Evolutionary conservation across 2,113 vertebrate species (phyloP), one percentile per base, ranked within the genome.

Genomic region (Tringa solitaria): DNA sequence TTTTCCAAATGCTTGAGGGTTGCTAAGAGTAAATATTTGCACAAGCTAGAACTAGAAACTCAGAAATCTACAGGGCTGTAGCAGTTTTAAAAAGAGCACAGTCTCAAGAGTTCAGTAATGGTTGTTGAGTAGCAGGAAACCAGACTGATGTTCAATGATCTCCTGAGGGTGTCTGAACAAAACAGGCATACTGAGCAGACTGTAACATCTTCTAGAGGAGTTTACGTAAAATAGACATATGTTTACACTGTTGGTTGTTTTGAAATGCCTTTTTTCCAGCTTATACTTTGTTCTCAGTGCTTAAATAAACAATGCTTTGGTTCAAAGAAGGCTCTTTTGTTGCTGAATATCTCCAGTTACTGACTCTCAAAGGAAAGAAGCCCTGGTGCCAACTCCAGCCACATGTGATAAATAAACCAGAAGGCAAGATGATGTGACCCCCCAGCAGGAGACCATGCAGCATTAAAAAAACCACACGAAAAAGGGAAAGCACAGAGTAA

Each of bases 191-290:
- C 92, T 94, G 95, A 95, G 92, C 54, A 67, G 43, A 18, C 56
- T 88, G 45, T 63, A 67, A 74, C 68, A 74, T 85, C 67, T 77
- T 90, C 78, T 93, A 0, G 1, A 89, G 77, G 46, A 90, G 59
- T 75, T 94, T 88, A 92, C 90, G 88, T 86, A 94, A 96, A 94
- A 74, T 18, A 94, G 88, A 93, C 75, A 81, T 85, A 73, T 85
- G 85, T 86, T 95, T 97, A 95, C 87, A 88, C 64, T 74, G 82
- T 57, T 94, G 54, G 59, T 69, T 91, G 91, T 91, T 96, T 96
- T 90, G 78, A 94, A 83, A 95, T 91, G 68, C n/a, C 41, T 93
- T 83, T 93, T 85, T 89, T n/a, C 53, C 56, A 72, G 56, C 21
- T 33, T 35, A 17, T 18, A 43, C 57, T 95, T 94, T 93, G 51